A percentile compares a stretch with the other conserved stretches of the same genome.
phyloP scores from a whole-genome alignment of 2,797 vertebrate genomes.

The Aselliscus stoliczkanus region DNA sequence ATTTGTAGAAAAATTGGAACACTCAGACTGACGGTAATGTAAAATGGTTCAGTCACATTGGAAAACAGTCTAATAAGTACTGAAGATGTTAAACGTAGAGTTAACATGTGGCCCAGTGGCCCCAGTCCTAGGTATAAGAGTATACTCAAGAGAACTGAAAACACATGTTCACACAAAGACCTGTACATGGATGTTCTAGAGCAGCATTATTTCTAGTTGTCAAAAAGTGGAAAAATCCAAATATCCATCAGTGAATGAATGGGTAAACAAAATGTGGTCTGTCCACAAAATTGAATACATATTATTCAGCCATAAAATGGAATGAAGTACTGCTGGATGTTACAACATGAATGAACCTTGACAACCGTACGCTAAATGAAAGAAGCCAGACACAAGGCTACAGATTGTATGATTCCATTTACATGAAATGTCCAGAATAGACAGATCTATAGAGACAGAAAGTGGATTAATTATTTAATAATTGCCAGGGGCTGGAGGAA shows the following conservation, averaged over 20 bases:
- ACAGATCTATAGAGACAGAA: neutral
- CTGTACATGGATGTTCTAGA: neutral
- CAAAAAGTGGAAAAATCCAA: neutral
- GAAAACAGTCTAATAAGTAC: neutral
- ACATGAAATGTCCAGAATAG: neutral
- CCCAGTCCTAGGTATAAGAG: neutral
- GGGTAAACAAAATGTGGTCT: neutral
- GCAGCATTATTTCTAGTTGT: neutral
- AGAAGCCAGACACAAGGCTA: neutral
- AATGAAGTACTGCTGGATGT: neutral
- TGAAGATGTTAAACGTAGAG: neutral
- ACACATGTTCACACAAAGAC: neutral
- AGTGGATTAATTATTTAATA: neutral
- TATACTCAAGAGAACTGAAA: neutral
- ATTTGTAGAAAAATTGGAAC: neutral
- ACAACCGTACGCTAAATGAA: neutral
- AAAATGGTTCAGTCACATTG: neutral
- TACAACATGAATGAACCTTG: neutral
- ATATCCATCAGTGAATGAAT: neutral
- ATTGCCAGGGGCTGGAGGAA: neutral
- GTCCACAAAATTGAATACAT: neutral
- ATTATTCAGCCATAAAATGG: neutral
- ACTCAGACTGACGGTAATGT: neutral
- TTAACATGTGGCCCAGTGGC: neutral
- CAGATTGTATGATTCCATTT: neutral